These are phyloP conservation scores for Bradysia coprophila DNA, from an alignment of 1,140 invertebrate species.

Conservation along the genomic window DNA sequence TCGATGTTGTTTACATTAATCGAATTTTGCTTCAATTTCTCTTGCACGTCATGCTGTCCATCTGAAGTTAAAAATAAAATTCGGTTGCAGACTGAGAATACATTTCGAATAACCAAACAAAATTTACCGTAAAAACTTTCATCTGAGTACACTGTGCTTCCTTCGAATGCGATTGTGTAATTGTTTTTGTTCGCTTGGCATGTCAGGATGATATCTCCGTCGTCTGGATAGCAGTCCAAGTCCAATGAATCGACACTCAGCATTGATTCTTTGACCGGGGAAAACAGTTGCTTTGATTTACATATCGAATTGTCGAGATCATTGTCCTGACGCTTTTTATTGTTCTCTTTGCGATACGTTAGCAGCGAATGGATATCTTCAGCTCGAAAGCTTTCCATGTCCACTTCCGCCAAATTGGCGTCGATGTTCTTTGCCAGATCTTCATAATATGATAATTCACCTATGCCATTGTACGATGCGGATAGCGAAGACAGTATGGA, in stretches of 20 bases:
- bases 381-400: conserved; percentile 84
- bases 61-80: conserved; percentile 7
- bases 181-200: conserved; percentile 84
- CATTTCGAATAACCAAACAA: conserved; percentile 6
- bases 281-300: conserved; percentile 77
- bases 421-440: conserved; percentile 73
- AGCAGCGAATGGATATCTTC: conserved; percentile 78
- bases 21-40: conserved; percentile 19
- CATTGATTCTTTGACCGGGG: conserved; percentile 74
- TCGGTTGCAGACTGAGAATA: background rate
- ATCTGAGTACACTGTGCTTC: conserved; percentile 70
- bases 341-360: conserved; percentile 28
- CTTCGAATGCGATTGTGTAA: conserved; percentile 87
- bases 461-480: conserved; percentile 52
- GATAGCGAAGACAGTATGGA: conserved; percentile 64
- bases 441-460: conserved; percentile 59
- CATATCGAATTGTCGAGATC: conserved; percentile 45
- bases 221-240: conserved; percentile 48
- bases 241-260: conserved; percentile 82
- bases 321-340: conserved; percentile 1
- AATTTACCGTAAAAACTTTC: conserved; percentile 61
- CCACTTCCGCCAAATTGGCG: conserved; percentile 81
- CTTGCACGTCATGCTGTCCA: conserved; percentile 15
- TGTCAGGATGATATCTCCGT: conserved; percentile 70
- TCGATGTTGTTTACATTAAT: conserved; percentile 23